phyloP scores from a whole-genome alignment of 2,888 invertebrate genomes.

The Pemphredon lugubris region DNA sequence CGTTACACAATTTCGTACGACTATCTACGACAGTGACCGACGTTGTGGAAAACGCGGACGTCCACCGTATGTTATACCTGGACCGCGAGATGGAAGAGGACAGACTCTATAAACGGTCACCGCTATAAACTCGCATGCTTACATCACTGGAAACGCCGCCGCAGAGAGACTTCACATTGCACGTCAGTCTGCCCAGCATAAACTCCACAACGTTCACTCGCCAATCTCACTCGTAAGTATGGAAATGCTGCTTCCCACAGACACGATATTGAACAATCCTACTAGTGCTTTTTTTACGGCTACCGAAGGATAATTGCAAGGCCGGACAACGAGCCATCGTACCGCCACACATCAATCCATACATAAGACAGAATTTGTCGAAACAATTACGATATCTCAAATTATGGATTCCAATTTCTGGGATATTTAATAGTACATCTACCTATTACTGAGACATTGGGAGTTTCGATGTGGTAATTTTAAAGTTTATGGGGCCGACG shows the following conservation, averaged over 20 bases:
- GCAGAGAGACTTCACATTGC: conserved; percentile 30
- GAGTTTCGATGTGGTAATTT: too few relatives aligned
- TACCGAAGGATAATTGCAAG: not conserved
- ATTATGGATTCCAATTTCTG: too few relatives aligned
- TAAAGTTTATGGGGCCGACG: too few relatives aligned
- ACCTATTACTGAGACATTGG: too few relatives aligned
- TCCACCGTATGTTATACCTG: conserved; percentile 39
- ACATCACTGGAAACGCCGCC: conserved; percentile 70
- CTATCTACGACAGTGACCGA: conserved; percentile 9
- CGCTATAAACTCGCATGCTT: conserved; percentile 77
- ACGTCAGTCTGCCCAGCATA: conserved; percentile 20
- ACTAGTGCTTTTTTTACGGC: not conserved
- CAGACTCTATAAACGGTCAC: conserved; percentile 66
- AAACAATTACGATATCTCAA: too few relatives aligned
- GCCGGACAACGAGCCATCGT: not conserved
- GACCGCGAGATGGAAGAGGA: conserved; percentile 36
- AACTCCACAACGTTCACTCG: conserved; percentile 22
- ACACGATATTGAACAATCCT: not conserved
- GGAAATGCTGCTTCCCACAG: conserved; percentile 12
- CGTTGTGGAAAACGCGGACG: conserved; percentile 3
- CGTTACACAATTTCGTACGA: conserved; percentile 30
- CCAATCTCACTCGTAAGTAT: too few relatives aligned
- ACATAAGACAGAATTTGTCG: too few relatives aligned
- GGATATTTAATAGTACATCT: too few relatives aligned
- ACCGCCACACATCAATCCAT: too few relatives aligned